Conservation (phyloP, 2,888 invertebrate species). For the Aphodius granarius region DNA sequence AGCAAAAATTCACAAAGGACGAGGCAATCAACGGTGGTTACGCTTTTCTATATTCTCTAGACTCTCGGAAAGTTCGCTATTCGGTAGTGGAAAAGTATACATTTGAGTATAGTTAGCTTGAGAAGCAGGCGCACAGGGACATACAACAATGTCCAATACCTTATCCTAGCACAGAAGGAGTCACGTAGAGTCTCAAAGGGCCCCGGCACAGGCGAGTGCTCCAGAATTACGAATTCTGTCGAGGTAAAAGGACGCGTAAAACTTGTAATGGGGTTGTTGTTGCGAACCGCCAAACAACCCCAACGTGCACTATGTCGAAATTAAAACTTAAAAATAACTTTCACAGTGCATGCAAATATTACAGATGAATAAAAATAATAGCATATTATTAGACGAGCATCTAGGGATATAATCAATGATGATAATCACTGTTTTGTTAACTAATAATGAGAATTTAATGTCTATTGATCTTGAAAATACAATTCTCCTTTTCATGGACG, state of each 20-base stretch:
- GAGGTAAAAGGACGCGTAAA: neutral
- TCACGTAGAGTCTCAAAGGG: neutral
- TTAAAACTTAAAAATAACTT: neutral
- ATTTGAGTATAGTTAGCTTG: neutral
- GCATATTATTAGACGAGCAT: too few relatives aligned
- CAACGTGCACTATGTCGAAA: neutral
- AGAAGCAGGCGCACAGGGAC: neutral
- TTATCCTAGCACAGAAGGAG: neutral
- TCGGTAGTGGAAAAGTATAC: neutral
- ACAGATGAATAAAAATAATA: too few relatives aligned
- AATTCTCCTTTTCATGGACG: neutral
- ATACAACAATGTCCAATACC: neutral
- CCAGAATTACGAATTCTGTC: neutral
- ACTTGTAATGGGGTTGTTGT: neutral
- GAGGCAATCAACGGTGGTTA: neutral
- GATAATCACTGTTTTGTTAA: too few relatives aligned
- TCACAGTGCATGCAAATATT: too few relatives aligned
- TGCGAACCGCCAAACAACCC: neutral
- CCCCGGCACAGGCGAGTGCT: neutral
- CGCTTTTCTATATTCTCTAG: neutral
- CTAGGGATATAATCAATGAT: too few relatives aligned
- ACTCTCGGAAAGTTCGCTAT: neutral
- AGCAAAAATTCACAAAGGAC: neutral
- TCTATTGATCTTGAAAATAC: neutral
- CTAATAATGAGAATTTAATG: neutral